Percentiles rank a stretch among this genome's conserved stretches.
Conservation (phyloP, 1,140 invertebrate genomes). For the Heliconius melpomene region DNA sequence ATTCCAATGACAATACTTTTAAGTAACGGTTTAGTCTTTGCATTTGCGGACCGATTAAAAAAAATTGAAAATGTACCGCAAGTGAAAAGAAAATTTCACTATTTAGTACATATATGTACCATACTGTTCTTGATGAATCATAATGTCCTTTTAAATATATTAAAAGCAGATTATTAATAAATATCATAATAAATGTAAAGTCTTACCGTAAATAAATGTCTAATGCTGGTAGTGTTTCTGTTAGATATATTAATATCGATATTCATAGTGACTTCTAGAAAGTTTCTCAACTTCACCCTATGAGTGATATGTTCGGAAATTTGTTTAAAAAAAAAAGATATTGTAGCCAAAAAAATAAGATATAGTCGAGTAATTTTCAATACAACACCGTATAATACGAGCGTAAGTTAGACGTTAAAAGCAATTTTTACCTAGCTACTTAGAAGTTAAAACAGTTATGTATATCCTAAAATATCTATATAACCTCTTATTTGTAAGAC, state of each 20-base stretch:
- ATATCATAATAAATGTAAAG: conserved; percentile 1
- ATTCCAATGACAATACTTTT: conserved; percentile 68
- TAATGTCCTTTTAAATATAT: conserved; percentile 1
- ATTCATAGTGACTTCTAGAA: background rate
- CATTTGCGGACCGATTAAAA: background rate
- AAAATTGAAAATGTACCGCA: background rate
- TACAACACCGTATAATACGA: background rate
- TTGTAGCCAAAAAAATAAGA: background rate
- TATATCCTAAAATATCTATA: conserved; percentile 17
- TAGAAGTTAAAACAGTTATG: conserved; percentile 4
- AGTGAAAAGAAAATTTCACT: background rate
- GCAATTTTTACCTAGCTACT: conserved; percentile 5
- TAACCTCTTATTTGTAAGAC: conserved; percentile 35
- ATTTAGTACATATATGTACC: background rate
- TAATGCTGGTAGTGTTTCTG: conserved; percentile 11
- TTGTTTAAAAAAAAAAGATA: background rate
- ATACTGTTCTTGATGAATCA: background rate
- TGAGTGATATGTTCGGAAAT: conserved; percentile 3
- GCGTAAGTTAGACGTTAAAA: conserved; percentile 1
- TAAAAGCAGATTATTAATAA: background rate
- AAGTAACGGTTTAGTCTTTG: conserved; percentile 17
- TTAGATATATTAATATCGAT: background rate
- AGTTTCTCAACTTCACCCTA: background rate
- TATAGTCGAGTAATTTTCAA: background rate
- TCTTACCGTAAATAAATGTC: conserved; percentile 7